phyloP scores from a whole-genome alignment of 2,888 invertebrate genomes.

The Tachina fera region DNA sequence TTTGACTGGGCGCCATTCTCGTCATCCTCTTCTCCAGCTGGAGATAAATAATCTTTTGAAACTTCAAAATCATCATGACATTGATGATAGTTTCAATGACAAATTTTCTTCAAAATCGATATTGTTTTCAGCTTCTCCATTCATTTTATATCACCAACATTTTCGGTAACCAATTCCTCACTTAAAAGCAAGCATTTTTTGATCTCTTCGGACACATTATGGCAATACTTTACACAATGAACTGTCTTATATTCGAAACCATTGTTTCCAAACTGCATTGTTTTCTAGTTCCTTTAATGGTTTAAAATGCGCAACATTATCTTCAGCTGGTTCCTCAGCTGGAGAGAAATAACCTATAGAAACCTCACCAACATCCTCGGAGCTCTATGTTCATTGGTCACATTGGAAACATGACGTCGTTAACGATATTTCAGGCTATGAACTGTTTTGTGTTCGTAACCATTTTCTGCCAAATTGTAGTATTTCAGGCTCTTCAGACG shows the following conservation, averaged over 20 bases:
- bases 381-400: no score
- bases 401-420: no score
- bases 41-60: no score
- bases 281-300: conserved; percentile 50
- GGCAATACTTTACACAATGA: conserved; percentile 64
- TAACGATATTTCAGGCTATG: no score
- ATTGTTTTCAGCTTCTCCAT: no score
- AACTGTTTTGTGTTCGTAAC: conserved; percentile 48
- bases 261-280: conserved; percentile 57
- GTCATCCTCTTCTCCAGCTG: no score
- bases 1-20: no score
- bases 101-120: no score
- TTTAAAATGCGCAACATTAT: conserved; percentile 17
- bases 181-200: no score
- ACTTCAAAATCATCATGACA: no score
- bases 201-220: neutral
- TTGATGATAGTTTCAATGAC: no score
- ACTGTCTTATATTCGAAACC: conserved; percentile 74
- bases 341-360: conserved; percentile 72
- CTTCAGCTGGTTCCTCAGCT: conserved; percentile 50
- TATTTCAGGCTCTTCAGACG: conserved; percentile 53
- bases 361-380: no score
- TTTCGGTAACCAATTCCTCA: neutral
- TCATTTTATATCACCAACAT: neutral
- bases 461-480: conserved; percentile 70